Base-by-base conservation (phyloP, 92 coral and sea anemone species). In the Diadumene lineata region DNA sequence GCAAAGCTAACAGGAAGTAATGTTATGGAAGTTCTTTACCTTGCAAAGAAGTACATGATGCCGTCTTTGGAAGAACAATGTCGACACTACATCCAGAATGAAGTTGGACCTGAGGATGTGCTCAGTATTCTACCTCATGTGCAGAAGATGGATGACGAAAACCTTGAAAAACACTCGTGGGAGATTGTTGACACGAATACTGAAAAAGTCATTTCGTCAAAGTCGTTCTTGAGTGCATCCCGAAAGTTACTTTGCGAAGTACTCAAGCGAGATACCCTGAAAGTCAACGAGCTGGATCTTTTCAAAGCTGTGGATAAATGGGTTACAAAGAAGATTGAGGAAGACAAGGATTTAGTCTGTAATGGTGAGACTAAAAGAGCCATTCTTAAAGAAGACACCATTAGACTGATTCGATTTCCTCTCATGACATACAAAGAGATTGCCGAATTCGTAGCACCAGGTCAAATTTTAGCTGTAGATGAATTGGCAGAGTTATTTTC, bases 301-400 rank as follows among this genome's bases (percentile, higher is more conserved):
- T 77, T 77, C 33, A 28, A 68, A 22, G 82, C 75, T 53, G 82
- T 53, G 13, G 55, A 77, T 67, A 43, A 50, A 16, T 77, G 82
- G 82, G 75, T 66, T 51, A 46, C 60, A 2, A 55, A 66, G 23
- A 31, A 31, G 15, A 53, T 66, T 10, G 24, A 63, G 18, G 50
- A n/a, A n/a, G n/a, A 67, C 22, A 34, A 56, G 34, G 31, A 22
- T 0, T 68, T 11, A 22, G 25, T 56, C 17, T 6, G 10, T 4
- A 34, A 56, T 23, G 67, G 26, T 6, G 55, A 23, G 15, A 33
- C 23, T 11, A 67, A 67, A 29, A 28, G 82, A 43, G 51, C 24
- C 24, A 34, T 66, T 31, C 60, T 77, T 0, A 75, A 75, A 13
- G 82, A 77, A 18, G 31, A 50, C n/a, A 34, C 16, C 0, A 32